phyloP scores from a whole-genome alignment of 2,797 vertebrate genomes.

The Nyctalus aviator region DNA sequence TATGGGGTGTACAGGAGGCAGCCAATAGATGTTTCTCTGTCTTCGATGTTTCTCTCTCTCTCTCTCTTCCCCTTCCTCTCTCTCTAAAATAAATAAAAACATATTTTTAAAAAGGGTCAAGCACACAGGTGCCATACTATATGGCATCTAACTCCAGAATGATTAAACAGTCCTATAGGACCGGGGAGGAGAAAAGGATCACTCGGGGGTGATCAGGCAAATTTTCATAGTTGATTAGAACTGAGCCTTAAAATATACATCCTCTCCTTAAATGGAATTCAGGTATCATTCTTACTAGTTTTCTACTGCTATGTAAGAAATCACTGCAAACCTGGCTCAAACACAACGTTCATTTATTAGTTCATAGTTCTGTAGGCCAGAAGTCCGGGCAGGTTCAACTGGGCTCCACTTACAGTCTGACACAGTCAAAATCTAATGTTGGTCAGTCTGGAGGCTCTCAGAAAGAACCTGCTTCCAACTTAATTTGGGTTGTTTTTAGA shows the following conservation, averaged over 20 bases:
- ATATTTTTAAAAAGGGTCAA: not conserved
- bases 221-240: not conserved
- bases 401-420: not conserved
- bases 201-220: not conserved
- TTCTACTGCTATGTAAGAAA: not conserved
- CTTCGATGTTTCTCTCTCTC: no score
- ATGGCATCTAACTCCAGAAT: not conserved
- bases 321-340: conserved; percentile 20
- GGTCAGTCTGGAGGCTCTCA: not conserved
- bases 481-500: not conserved
- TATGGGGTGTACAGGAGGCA: no score
- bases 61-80: no score
- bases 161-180: not conserved
- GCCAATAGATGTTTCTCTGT: no score
- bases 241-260: not conserved
- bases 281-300: not conserved
- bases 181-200: not conserved
- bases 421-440: not conserved
- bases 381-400: not conserved
- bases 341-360: not conserved
- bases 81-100: no score
- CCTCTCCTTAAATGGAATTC: not conserved
- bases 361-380: not conserved
- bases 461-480: not conserved
- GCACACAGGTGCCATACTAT: not conserved